These are phyloP conservation scores for Sycophaga agraensis DNA, from an alignment of 1,140 invertebrate genomes.

Conservation along the genomic window DNA sequence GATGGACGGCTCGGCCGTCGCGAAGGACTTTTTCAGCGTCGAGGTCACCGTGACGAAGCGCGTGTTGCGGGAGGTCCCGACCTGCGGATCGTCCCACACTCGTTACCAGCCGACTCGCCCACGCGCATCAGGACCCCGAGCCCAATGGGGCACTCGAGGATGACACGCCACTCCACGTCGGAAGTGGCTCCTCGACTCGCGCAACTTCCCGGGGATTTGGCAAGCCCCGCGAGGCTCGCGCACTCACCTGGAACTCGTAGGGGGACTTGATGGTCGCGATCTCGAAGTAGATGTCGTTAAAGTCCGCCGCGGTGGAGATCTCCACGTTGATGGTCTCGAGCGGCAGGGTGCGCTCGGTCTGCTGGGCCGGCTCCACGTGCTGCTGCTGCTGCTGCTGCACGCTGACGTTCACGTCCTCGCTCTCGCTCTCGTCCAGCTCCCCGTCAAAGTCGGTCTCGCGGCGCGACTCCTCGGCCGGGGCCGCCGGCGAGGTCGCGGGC, in stretches of 20 bases:
- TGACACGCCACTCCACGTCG: too few species aligned
- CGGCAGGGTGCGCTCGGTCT: constrained; percentile 57
- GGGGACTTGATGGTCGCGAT: constrained; percentile 87
- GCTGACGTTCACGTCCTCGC: constrained; percentile 47
- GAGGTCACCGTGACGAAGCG: constrained; percentile 82
- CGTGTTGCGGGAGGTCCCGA: constrained; percentile 82
- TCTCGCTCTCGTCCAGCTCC: constrained; percentile 69
- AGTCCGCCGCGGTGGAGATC: constrained; percentile 82
- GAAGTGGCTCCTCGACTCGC: neutral
- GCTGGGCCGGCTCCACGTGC: constrained; percentile 34
- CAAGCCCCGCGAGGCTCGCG: too few species aligned
- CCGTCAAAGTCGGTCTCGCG: constrained; percentile 54
- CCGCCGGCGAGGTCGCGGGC: constrained; percentile 2
- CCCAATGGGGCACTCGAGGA: too few species aligned
- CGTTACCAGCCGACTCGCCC: too few species aligned
- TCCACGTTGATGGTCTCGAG: constrained; percentile 81
- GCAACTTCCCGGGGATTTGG: neutral
- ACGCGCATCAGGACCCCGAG: constrained; percentile 74
- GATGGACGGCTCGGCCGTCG: constrained; percentile 62
- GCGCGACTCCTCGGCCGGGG: constrained; percentile 47
- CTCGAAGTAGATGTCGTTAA: constrained; percentile 81
- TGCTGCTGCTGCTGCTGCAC: constrained; percentile 41
- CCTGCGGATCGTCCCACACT: constrained; percentile 56
- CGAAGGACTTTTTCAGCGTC: constrained; percentile 74
- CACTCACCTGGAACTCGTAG: constrained; percentile 83